A percentile compares a stretch with the other conserved stretches of the same genome.
Conservation (phyloP, 1,140 invertebrate genomes). For the Eriosoma lanigerum region DNA sequence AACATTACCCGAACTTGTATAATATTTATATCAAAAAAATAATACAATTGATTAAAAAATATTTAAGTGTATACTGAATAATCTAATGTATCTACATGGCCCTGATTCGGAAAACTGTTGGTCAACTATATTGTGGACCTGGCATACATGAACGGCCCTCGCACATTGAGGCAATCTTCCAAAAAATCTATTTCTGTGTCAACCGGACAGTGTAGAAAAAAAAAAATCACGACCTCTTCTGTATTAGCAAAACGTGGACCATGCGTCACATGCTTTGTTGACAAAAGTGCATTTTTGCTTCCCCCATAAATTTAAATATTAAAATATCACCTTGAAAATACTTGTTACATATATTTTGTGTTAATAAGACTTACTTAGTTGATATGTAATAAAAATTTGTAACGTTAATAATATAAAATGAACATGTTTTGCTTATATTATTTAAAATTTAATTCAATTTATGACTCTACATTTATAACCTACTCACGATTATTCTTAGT, state of each 20-base stretch:
- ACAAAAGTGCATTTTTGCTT: constrained; percentile 31
- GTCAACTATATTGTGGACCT: constrained; percentile 46
- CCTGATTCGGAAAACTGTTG: constrained; percentile 45
- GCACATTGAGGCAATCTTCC: constrained; percentile 45
- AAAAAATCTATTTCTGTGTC: constrained; percentile 51
- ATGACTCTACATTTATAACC: too few relatives aligned
- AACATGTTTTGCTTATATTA: too few relatives aligned
- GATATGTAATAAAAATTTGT: too few relatives aligned
- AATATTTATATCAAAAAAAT: constrained; percentile 12
- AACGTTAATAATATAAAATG: too few relatives aligned
- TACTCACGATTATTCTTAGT: too few relatives aligned
- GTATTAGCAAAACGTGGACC: constrained; percentile 23
- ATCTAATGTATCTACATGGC: constrained; percentile 43
- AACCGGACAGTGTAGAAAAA: constrained; percentile 14
- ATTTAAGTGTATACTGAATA: background rate
- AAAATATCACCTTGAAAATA: background rate
- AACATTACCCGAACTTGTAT: constrained; percentile 39
- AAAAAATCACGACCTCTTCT: constrained; percentile 45
- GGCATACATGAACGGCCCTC: constrained; percentile 39
- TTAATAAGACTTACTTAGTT: too few relatives aligned
- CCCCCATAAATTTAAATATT: constrained; percentile 16
- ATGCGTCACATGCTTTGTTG: constrained; percentile 44
- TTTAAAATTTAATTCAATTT: too few relatives aligned
- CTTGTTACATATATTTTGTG: too few relatives aligned
- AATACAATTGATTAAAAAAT: constrained; percentile 17